Evolutionary conservation across 2,888 invertebrate species (phyloP).

Genomic region (Eristalis pertinax): DNA sequence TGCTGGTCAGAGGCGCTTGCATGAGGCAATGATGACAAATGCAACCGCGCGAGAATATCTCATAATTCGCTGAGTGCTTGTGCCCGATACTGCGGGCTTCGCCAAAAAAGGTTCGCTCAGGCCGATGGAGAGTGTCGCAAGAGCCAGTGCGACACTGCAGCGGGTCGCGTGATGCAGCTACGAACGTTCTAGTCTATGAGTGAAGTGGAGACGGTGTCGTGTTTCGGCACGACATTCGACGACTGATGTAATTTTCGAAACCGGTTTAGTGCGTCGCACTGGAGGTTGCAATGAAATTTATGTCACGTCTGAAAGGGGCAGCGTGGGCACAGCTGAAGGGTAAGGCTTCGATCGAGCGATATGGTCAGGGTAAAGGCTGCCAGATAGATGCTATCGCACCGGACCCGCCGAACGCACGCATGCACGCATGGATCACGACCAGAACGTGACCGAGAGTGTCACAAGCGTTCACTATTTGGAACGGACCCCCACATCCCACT

Average conservation of each 20-base stretch:
- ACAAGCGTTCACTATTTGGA: neutral
- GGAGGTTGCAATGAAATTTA: neutral
- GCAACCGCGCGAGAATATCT: slow-evolving; percentile 7
- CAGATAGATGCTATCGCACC: neutral
- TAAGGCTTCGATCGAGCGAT: neutral
- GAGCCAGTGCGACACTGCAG: slow-evolving; percentile 20
- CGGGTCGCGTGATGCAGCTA: slow-evolving; percentile 32
- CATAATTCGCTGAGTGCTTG: slow-evolving; percentile 14
- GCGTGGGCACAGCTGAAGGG: neutral
- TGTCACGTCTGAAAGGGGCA: neutral
- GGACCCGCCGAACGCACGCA: neutral
- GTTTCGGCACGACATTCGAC: neutral
- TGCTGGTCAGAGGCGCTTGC: neutral
- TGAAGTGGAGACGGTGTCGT: neutral
- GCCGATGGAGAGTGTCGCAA: slow-evolving; percentile 13
- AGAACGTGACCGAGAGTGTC: neutral
- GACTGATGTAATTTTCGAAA: slow-evolving; percentile 23
- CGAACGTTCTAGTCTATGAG: slow-evolving; percentile 37
- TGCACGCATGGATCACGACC: neutral
- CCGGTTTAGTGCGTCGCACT: slow-evolving; percentile 10
- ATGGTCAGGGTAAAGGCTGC: neutral
- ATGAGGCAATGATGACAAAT: slow-evolving; percentile 47
- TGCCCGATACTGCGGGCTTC: neutral
- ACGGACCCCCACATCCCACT: neutral
- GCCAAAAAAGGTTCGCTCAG: slow-evolving; percentile 28